Conservation (phyloP, 2,888 invertebrate genomes). For the Ochropacha duplaris region DNA sequence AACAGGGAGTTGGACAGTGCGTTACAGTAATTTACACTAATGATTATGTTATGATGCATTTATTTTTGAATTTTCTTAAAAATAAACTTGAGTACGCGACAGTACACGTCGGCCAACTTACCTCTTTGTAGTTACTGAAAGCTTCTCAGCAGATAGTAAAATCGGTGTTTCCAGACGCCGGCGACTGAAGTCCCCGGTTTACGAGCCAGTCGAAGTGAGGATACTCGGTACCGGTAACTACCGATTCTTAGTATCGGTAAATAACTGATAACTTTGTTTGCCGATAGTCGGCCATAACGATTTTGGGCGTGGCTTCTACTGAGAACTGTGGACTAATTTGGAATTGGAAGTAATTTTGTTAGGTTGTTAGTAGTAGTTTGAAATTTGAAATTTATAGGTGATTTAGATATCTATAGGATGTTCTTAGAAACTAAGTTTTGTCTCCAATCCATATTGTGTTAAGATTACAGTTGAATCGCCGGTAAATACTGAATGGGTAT, state of each 20-base stretch:
- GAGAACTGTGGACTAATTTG: constrained; percentile 17
- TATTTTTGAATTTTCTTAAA: too few species aligned
- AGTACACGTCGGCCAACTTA: constrained; percentile 25
- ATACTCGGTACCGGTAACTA: constrained; percentile 49
- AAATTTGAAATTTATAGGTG: neutral
- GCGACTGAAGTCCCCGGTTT: constrained; percentile 58
- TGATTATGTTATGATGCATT: too few species aligned
- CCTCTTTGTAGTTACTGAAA: constrained; percentile 59
- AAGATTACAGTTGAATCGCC: too few species aligned
- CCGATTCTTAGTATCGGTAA: constrained; percentile 57
- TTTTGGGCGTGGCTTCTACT: constrained; percentile 27
- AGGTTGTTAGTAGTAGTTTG: neutral
- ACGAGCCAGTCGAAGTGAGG: constrained; percentile 34
- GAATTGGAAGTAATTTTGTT: constrained; percentile 1
- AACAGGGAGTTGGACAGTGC: too few species aligned
- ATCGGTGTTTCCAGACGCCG: constrained; percentile 44
- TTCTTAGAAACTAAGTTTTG: too few species aligned
- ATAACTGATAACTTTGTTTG: constrained; percentile 44
- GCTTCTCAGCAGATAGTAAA: constrained; percentile 63
- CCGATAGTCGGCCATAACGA: constrained; percentile 27
- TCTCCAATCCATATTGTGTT: too few species aligned
- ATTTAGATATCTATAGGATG: too few species aligned
- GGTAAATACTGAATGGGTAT: too few species aligned
- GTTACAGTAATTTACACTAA: too few species aligned
- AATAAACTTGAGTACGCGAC: constrained; percentile 12